Evolutionary conservation across 2,797 vertebrate genomes (phyloP).

Genomic region (Spinus pinus): DNA sequence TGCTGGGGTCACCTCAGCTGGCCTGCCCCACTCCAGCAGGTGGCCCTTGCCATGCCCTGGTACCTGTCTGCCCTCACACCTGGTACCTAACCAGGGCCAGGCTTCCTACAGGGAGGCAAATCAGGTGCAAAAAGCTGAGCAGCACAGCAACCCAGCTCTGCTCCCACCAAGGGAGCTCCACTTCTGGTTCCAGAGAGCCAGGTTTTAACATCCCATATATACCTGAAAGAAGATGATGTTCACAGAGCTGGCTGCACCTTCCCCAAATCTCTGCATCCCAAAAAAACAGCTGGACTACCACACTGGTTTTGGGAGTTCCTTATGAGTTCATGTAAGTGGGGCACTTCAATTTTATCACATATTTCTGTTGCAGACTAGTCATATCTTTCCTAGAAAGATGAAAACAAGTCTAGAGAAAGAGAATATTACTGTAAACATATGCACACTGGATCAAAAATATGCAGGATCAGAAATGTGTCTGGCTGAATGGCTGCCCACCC

Average conservation of each 20-base stretch:
- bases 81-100: background rate
- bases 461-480: background rate
- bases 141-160: rapidly evolving
- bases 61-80: background rate
- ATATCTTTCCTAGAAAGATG: background rate
- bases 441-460: background rate
- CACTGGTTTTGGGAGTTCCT: background rate
- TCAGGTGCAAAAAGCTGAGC: rapidly evolving
- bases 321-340: background rate
- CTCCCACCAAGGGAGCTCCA: rapidly evolving
- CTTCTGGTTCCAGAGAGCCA: rapidly evolving
- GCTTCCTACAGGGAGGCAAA: background rate
- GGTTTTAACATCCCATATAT: background rate
- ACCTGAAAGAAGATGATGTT: background rate
- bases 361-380: background rate
- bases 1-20: rapidly evolving
- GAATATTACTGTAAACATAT: rapidly evolving
- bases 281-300: background rate
- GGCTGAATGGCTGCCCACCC: background rate
- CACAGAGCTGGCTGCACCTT: background rate
- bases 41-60: rapidly evolving
- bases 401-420: background rate
- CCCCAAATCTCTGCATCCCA: background rate
- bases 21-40: background rate
- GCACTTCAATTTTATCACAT: background rate